phyloP scores from a whole-genome alignment of 2,113 vertebrate species.

The Miniopterus natalensis region DNA sequence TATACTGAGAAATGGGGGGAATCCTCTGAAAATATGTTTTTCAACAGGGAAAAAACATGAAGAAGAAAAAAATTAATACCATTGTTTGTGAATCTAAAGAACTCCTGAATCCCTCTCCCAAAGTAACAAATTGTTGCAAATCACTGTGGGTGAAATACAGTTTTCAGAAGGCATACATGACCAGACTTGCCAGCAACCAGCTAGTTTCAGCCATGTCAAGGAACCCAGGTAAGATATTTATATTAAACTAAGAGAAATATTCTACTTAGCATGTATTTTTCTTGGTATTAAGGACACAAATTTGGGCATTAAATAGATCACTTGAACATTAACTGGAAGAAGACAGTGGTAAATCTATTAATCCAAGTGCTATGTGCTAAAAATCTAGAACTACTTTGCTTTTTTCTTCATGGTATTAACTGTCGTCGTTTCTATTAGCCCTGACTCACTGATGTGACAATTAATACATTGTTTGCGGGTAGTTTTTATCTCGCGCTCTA shows the following conservation, averaged over 20 bases:
- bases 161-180: constrained; percentile 59
- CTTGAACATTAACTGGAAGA: constrained; percentile 34
- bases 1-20: background rate
- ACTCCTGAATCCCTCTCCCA: constrained; percentile 22
- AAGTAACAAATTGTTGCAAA: constrained; percentile 65
- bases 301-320: background rate
- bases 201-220: constrained; percentile 3
- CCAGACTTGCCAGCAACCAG: background rate
- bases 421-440: background rate
- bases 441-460: background rate
- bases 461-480: background rate
- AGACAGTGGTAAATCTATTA: background rate
- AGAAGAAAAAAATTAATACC: background rate
- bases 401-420: background rate
- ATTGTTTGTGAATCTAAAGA: constrained; percentile 63
- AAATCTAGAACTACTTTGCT: constrained; percentile 32
- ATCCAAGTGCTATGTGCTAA: background rate
- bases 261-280: constrained; percentile 50
- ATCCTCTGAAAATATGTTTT: constrained; percentile 60
- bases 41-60: constrained; percentile 58
- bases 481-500: too few relatives aligned
- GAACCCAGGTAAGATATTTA: constrained; percentile 62
- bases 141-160: constrained; percentile 51
- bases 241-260: constrained; percentile 19
- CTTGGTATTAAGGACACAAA: background rate